Evolutionary conservation across 2,888 invertebrate species (phyloP).

Genomic region (Acleris emargana): DNA sequence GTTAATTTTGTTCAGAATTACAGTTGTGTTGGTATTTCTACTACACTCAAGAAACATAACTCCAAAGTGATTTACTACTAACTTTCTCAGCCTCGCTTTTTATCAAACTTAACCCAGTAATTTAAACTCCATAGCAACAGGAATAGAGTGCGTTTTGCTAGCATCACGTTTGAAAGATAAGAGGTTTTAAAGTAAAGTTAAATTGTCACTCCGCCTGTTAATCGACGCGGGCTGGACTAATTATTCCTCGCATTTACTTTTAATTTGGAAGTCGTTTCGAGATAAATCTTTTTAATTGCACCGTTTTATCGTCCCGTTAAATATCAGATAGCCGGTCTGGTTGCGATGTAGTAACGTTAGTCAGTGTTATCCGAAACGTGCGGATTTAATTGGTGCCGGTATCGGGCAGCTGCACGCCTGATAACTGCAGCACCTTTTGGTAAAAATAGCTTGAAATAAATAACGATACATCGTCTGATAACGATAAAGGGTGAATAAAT

Average conservation of each 20-base stretch:
- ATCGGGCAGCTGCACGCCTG: conserved; percentile 3
- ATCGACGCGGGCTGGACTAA: conserved; percentile 1
- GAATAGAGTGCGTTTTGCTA: too few species aligned
- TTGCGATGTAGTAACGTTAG: conserved; percentile 10
- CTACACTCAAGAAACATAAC: too few species aligned
- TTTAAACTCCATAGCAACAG: too few species aligned
- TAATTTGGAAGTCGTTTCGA: conserved; percentile 11
- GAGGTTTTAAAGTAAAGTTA: neutral
- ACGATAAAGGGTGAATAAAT: too few species aligned
- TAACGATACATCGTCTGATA: neutral
- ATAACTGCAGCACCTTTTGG: conserved; percentile 10
- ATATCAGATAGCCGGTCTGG: conserved; percentile 20
- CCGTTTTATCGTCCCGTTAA: conserved; percentile 25
- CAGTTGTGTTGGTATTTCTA: too few species aligned
- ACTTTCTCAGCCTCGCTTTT: too few species aligned
- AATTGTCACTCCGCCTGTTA: conserved; percentile 22
- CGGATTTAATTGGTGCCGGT: conserved; percentile 26
- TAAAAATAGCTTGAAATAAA: conserved; percentile 5
- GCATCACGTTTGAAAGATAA: too few species aligned
- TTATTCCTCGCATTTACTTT: conserved; percentile 24
- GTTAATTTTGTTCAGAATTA: too few species aligned
- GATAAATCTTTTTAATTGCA: conserved; percentile 32
- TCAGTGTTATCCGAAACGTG: conserved; percentile 13
- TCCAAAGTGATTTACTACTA: too few species aligned
- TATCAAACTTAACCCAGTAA: too few species aligned